These are phyloP conservation scores for Crossaster papposus DNA, from an alignment of 53 echinoderm and acorn worm species.

Conservation along the genomic window DNA sequence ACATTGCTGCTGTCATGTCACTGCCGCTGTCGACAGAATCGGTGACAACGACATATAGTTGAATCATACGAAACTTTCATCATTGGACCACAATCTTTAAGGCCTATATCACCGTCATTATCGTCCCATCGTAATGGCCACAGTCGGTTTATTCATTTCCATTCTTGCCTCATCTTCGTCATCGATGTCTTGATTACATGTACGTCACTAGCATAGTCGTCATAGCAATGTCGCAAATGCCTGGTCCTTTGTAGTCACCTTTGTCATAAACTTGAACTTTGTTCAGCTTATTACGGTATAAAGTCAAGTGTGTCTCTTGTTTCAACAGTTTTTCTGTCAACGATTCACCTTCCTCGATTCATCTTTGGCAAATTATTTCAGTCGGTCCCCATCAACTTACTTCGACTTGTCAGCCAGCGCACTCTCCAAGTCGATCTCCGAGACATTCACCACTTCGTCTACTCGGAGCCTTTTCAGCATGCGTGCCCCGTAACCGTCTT, in stretches of 20 bases:
- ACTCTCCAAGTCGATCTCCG: conserved; percentile 50
- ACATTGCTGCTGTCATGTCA: not conserved
- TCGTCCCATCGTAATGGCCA: not conserved
- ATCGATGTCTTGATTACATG: too few relatives aligned
- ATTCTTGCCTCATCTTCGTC: not conserved
- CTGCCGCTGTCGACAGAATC: not conserved
- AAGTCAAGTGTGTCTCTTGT: too few relatives aligned
- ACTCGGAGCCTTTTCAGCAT: conserved; percentile 78
- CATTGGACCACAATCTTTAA: not conserved
- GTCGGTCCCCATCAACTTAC: conserved; percentile 3
- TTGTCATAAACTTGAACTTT: not conserved
- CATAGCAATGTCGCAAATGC: not conserved
- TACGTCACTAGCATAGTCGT: not conserved
- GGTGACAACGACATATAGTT: not conserved
- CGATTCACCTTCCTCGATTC: not conserved
- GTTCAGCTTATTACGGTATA: too few relatives aligned
- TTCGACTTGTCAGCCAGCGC: conserved; percentile 40
- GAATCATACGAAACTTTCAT: not conserved
- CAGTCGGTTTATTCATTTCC: not conserved
- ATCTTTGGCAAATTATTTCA: not conserved
- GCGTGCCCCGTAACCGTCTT: conserved; percentile 58
- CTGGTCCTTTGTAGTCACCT: not conserved
- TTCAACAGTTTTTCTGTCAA: too few relatives aligned
- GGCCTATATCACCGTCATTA: not conserved
- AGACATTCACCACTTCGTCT: conserved; percentile 83